Conservation (phyloP, 2,888 invertebrate species). For the Bimastos eiseni region DNA sequence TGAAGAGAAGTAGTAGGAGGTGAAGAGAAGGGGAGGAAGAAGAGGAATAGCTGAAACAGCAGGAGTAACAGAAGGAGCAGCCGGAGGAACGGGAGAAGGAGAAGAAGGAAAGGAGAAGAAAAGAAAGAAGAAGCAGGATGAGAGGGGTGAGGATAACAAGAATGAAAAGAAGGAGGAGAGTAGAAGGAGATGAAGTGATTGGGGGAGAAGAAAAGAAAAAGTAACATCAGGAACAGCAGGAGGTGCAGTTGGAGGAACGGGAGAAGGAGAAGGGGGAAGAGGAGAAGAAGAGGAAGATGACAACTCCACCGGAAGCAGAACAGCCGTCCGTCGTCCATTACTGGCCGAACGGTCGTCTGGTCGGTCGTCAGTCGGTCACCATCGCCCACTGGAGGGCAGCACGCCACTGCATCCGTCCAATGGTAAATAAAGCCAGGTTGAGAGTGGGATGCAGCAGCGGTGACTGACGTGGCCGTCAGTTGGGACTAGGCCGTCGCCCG, state of each 20-base stretch:
- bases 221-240: background rate
- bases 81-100: background rate
- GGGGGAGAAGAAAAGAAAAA: background rate
- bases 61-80: background rate
- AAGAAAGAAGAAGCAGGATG: too few relatives aligned
- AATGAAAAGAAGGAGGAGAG: too few relatives aligned
- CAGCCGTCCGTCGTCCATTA: background rate
- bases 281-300: background rate
- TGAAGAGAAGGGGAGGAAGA: constrained; percentile 19
- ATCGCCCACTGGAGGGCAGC: background rate
- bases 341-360: background rate
- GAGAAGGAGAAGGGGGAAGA: background rate
- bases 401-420: constrained; percentile 13
- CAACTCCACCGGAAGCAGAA: background rate
- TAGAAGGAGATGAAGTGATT: background rate
- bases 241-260: background rate
- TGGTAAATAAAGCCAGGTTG: constrained; percentile 13
- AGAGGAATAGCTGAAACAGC: background rate
- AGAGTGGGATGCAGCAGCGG: background rate
- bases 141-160: too few relatives aligned
- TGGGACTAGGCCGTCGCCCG: background rate
- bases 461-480: background rate
- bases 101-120: too few relatives aligned
- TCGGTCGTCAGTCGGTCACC: background rate
- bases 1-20: background rate